Conservation (phyloP, 2,888 invertebrate species). For the Loripinus fragilis region DNA sequence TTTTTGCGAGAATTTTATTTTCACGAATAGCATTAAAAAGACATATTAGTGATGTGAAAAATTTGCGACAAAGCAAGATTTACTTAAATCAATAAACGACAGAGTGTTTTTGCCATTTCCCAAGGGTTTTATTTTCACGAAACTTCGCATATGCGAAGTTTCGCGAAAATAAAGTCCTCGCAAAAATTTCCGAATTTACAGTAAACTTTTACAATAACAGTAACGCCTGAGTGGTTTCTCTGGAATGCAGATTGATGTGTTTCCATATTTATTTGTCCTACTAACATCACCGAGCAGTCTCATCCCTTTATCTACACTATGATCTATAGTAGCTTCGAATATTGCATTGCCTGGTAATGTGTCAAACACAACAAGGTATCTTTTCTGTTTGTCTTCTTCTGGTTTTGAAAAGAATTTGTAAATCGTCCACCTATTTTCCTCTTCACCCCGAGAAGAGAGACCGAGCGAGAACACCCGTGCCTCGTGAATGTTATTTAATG, state of each 20-base stretch:
- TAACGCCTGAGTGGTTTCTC: slow-evolving; percentile 52
- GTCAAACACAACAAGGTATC: slow-evolving; percentile 51
- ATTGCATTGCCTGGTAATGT: slow-evolving; percentile 61
- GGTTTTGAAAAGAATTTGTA: slow-evolving; percentile 88
- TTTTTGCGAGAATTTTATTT: too few species aligned
- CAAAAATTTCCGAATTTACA: too few species aligned
- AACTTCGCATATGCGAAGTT: too few species aligned
- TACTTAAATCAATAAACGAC: too few species aligned
- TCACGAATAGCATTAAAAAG: too few species aligned
- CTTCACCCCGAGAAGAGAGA: slow-evolving; percentile 48
- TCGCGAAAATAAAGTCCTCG: too few species aligned
- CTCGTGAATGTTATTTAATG: slow-evolving; percentile 67
- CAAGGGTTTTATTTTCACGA: too few species aligned
- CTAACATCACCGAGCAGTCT: slow-evolving; percentile 59
- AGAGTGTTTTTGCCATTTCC: too few species aligned
- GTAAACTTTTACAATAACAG: slow-evolving; percentile 56
- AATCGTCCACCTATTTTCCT: slow-evolving; percentile 56
- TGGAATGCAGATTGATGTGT: slow-evolving; percentile 61
- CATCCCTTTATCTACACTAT: slow-evolving; percentile 41
- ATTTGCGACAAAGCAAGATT: too few species aligned
- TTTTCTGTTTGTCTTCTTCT: slow-evolving; percentile 72
- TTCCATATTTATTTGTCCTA: slow-evolving; percentile 64
- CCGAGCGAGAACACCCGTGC: slow-evolving; percentile 48
- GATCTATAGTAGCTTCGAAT: slow-evolving; percentile 64
- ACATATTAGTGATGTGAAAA: too few species aligned